A percentile compares a stretch with the other conserved stretches of the same genome.
Conservation (phyloP, 2,113 vertebrate genomes). For the Anhinga rufa region DNA sequence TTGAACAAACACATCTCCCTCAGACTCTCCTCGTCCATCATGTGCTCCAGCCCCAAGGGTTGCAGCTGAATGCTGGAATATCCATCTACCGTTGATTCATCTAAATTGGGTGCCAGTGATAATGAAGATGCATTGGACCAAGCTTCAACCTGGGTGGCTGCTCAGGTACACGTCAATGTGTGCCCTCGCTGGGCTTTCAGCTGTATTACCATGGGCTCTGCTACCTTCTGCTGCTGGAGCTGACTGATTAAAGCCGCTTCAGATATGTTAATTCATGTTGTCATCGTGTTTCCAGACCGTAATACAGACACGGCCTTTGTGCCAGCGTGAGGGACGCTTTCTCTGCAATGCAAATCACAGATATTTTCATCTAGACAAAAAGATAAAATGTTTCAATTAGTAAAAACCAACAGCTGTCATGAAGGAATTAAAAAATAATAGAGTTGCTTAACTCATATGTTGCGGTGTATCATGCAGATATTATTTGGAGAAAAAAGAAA, state of each 20-base stretch:
- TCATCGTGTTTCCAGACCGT: not conserved
- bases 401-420: slow-evolving; percentile 8
- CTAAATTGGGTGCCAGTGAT: not conserved
- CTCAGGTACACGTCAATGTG: fast-evolving
- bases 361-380: not conserved
- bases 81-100: not conserved
- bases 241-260: not conserved
- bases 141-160: not conserved
- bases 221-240: not conserved
- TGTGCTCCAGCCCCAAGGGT: not conserved
- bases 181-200: not conserved
- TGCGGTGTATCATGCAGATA: not conserved
- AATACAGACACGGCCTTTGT: not conserved
- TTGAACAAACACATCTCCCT: not conserved
- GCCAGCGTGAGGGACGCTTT: not conserved
- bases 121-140: not conserved
- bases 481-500: not conserved
- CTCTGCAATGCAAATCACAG: not conserved
- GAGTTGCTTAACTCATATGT: not conserved
- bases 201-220: not conserved
- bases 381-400: slow-evolving; percentile 10
- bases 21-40: not conserved
- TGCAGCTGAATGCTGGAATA: not conserved
- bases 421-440: slow-evolving; percentile 7
- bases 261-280: not conserved